Percentiles rank a stretch among this genome's conserved stretches.
Evolutionary conservation across 64 coral and sea anemone species (phyloP).

Genomic region (Astreopora myriophthalma): DNA sequence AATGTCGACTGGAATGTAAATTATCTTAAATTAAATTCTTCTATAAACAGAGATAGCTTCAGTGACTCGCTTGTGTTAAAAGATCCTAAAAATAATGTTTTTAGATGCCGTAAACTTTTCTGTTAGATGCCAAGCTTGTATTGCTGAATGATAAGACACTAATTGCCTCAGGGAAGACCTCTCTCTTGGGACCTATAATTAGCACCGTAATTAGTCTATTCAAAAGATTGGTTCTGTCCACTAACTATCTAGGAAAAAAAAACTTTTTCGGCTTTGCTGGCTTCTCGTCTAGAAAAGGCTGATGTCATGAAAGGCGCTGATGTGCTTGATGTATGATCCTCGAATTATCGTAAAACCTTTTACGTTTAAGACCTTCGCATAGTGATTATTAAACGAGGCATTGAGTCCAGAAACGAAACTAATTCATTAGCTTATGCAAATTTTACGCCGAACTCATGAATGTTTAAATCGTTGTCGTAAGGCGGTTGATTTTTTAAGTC

Average conservation of each 20-base stretch:
- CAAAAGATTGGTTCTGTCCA: not conserved
- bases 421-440: constrained; percentile 53
- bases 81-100: not conserved
- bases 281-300: not conserved
- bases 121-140: not conserved
- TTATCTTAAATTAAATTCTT: constrained; percentile 15
- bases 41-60: not conserved
- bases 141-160: constrained; percentile 17
- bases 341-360: not conserved
- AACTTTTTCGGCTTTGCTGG: not conserved
- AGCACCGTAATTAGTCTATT: constrained; percentile 46
- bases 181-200: constrained; percentile 35
- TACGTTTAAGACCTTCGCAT: not conserved
- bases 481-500: constrained; percentile 44
- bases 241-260: constrained; percentile 1
- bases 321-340: not conserved
- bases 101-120: not conserved
- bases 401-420: not conserved
- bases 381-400: not conserved
- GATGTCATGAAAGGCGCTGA: not conserved
- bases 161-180: not conserved
- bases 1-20: constrained; percentile 13
- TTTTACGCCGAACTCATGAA: constrained; percentile 34
- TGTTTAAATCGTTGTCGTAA: constrained; percentile 14
- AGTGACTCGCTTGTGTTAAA: not conserved